Base-by-base conservation (phyloP, 92 coral and sea anemone species). In the Phenganax subtilis region DNA sequence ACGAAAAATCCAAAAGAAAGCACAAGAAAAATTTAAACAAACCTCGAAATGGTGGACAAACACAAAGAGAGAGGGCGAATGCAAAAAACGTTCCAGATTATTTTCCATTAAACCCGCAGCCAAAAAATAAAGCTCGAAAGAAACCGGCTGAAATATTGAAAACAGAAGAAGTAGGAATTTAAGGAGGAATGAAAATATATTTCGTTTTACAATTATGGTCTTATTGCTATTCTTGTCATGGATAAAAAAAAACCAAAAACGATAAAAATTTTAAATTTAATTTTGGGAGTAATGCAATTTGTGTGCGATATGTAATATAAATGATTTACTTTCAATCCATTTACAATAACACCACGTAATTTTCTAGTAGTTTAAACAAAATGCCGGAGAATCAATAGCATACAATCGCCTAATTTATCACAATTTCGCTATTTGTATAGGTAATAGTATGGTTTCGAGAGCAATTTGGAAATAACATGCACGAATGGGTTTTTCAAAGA, bases 11-110 rank as follows among this genome's bases (percentile, higher is more conserved):
- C 14, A 55, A 58, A 30, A 57, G 56, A 59, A 44, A 57, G 60
- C 69, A 30, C 14, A 44, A 60, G 70, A 60, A 60, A 76, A 52
- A 54, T 31, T 15, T 57, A 27, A 56, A 75, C 14, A 75, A 75
- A 55, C 28, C 27, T 14, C 12, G 16, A 57, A 31, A 57, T 0
- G 55, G n/a, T 60, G 51, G 27, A 59, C 54, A 31, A 11, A 0
- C 17, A 37, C 28, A 76, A 11, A 20, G 37, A 0, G 27, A 59
- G 60, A 76, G 28, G 25, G 25, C 25, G 47, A 76, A 57, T 1
- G 25, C 15, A 20, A 7, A 57, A 14, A 29, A 44, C 57, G 10
- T 17, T 8, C 57, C 9, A 76, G 25, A 76, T 51, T 44, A 6
- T 30, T 16, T 5, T 9, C 37, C 37, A 73, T 37, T 51, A 11